Evolutionary conservation across 2,113 vertebrate genomes (phyloP).

Genomic region (Leptodactylus fuscus): DNA sequence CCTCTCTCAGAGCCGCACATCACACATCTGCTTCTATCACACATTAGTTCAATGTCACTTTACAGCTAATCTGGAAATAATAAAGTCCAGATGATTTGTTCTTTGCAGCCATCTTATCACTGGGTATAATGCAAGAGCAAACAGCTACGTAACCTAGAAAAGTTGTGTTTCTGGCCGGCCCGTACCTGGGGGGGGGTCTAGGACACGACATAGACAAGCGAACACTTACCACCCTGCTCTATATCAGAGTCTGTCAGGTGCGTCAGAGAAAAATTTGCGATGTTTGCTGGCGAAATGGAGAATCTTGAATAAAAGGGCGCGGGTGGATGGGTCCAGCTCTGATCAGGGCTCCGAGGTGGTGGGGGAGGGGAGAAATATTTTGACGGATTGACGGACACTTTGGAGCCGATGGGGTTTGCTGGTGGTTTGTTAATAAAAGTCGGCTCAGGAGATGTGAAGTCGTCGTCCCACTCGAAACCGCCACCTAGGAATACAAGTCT

Average conservation of each 20-base stretch:
- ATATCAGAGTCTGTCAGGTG: conserved; percentile 97
- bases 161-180: neutral
- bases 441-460: conserved; percentile 87
- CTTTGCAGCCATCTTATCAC: conserved; percentile 67
- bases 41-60: conserved; percentile 64
- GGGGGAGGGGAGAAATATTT: conserved; percentile 86
- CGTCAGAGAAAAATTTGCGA: conserved; percentile 95
- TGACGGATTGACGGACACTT: conserved; percentile 73
- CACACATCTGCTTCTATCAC: conserved; percentile 71
- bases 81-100: neutral
- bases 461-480: conserved; percentile 92
- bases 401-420: conserved; percentile 73
- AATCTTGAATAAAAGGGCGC: conserved; percentile 88
- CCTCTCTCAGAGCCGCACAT: conserved; percentile 60
- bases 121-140: conserved; percentile 63
- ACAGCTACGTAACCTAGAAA: conserved; percentile 65
- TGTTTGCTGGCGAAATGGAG: conserved; percentile 93
- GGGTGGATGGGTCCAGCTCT: conserved; percentile 83
- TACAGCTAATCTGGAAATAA: conserved; percentile 57
- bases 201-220: neutral
- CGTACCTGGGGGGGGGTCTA: neutral
- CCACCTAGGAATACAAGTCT: conserved; percentile 74
- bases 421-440: conserved; percentile 83
- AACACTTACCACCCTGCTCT: conserved; percentile 90
- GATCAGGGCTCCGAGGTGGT: conserved; percentile 73